Percentiles rank a stretch among this genome's conserved stretches.
phyloP scores from a whole-genome alignment of 2,797 vertebrate genomes.

The Malacoraja senta region DNA sequence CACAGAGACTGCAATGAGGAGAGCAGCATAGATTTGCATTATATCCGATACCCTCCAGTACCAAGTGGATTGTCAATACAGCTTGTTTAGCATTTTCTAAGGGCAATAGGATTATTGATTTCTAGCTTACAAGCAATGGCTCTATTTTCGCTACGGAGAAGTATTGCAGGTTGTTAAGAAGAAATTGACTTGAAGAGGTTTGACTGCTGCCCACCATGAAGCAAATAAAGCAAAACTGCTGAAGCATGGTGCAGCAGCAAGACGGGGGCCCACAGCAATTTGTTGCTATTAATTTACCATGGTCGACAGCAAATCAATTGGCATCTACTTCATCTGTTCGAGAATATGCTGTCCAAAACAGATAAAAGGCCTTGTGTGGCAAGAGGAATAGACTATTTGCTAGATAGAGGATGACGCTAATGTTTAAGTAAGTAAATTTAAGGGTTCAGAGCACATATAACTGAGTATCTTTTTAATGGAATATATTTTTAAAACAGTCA shows the following conservation, averaged over 20 bases:
- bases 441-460: conserved; percentile 48
- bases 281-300: conserved; percentile 80
- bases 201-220: conserved; percentile 76
- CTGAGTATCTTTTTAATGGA: conserved; percentile 26
- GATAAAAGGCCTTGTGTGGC: conserved; percentile 65
- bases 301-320: conserved; percentile 78
- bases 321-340: conserved; percentile 73
- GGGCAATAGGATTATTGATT: conserved; percentile 95
- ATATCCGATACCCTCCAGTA: conserved; percentile 76
- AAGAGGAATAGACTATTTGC: conserved; percentile 62
- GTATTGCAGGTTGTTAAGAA: conserved; percentile 85
- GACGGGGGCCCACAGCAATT: conserved; percentile 74
- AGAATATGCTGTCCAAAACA: conserved; percentile 75
- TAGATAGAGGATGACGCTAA: conserved; percentile 64
- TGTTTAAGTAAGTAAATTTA: conserved; percentile 76
- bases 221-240: conserved; percentile 75
- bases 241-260: conserved; percentile 70
- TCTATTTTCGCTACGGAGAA: conserved; percentile 77
- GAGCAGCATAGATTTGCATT: conserved; percentile 72
- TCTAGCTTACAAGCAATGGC: conserved; percentile 89
- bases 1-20: conserved; percentile 70
- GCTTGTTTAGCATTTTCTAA: conserved; percentile 98
- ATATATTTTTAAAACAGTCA: conserved; percentile 12
- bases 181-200: conserved; percentile 85
- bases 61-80: conserved; percentile 87